Evolutionary conservation across 2,888 invertebrate species (phyloP), one percentile per base, ranked within the genome.

Genomic region (Limenitis camilla): DNA sequence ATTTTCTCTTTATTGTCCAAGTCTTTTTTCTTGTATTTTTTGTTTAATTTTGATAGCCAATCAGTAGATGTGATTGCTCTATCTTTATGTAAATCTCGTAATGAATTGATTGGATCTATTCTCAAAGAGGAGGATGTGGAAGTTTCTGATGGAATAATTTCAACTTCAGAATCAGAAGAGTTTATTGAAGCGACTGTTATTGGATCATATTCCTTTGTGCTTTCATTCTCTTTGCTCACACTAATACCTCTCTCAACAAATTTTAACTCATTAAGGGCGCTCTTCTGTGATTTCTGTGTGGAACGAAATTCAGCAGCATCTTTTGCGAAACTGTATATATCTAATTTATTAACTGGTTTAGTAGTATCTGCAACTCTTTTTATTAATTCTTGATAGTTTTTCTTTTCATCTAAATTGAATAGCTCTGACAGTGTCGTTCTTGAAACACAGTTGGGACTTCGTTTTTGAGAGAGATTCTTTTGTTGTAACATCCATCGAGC

Each of bases 331-430:
- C 78, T 78, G 0, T 77, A 68, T 45, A 77, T 67, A 48, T 82
- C 78, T 50, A 74, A 67, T 60, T 71, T 82, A 0, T 68, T 60
- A 6, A 65, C 40, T 6, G 78, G 71, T 61, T 73, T 80, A 56
- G 73, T 68, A 6, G 73, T 73, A 3, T 59, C 67, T 0, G 78
- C 68, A 5, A 85, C 81, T 62, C 76, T 75, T 45, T 77, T 81
- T 35, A 91, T 82, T 39, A 91, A 66, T 67, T 89, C 88, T 62
- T 85, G 84, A 61, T 90, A 91, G 64, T 81, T 83, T 63, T 74
- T 79, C 65, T 90, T 90, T 59, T 90, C 90, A 61, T 89, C 88
- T 65, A 90, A 74, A 68, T 90, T 83, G 59, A 89, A 88, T 49
- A 89, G 83, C 69, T 89, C 87, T 32, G 87, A 78, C 36, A 89